Evolutionary conservation across 2,888 invertebrate species (phyloP), one percentile per base, ranked within the genome.

Genomic region (Chymomyza amoena): DNA sequence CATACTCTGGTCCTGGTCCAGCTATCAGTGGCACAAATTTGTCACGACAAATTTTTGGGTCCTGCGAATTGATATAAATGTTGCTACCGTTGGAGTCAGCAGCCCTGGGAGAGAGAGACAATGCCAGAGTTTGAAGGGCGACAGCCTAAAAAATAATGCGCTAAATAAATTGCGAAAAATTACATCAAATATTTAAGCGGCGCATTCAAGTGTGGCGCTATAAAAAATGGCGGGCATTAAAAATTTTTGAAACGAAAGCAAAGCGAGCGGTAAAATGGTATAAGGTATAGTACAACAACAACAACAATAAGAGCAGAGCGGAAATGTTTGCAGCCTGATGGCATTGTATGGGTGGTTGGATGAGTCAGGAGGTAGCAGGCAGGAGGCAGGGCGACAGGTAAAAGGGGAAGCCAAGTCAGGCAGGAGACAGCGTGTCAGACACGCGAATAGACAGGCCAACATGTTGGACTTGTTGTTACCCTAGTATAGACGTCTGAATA

Each of bases 141-240:
- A 2, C 36, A 57, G 20, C 57, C 70, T 69, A 57, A 72, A 82
- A 79, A 83, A 81, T 86, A 88, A 88, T 88, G 81, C 81, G 81
- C 84, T 81, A 86, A 85, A 88, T 85, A 85, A 85, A 85, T 88
- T 88, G 88, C 87, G 80, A 87, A 88, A 88, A 84, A 85, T 85
- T 85, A 84, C 88, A 85, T 85, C 82, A 85, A 85, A 85, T 88
- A 85, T 85, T 85, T 88, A 88, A 85, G 82, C 78, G 84, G 82
- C 78, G 84, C 85, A 88, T 85, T 85, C 84, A 86, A 84, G 88
- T 86, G 88, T 86, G 74, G 86, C 80, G 78, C 79, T 70, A 84
- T 87, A 87, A 85, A 84, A 84, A 87, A 84, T 84, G 86, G 86
- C 76, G 63, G 72, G 84, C 86, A 88, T 87, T 84, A 88, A 86